Evolutionary conservation across 92 coral and sea anemone species (phyloP), one percentile per base, ranked within the genome.

Genomic region (Epizoanthus stellaris): DNA sequence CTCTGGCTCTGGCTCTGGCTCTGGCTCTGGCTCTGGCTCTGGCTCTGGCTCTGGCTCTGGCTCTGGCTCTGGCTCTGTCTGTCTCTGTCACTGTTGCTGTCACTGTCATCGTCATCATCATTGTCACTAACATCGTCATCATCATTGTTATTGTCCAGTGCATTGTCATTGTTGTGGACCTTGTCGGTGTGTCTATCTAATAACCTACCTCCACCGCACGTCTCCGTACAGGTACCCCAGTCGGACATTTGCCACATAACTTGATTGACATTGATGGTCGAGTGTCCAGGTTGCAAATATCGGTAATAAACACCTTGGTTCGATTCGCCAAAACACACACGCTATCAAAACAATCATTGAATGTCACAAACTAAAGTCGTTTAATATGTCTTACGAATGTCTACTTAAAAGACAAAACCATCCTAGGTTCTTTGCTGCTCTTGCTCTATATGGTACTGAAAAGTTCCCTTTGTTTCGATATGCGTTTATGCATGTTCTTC

Each of bases 231-330:
- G 47, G 71, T 3, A 19, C 71, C 83, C 83, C 83, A 79, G 2
- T 16, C 23, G 23, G 83, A 79, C 19, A 49, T 30, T 42, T 79
- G 71, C 83, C 83, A 79, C 71, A 63, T 63, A 53, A 79, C 83
- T 15, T 62, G 13, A 21, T 58, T 62, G 40, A 8, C 71, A 42
- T 38, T 62, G 72, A 79, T 67, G 42, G 40, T 14, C 0, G 70
- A 20, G 7, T 61, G 53, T 11, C 72, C 83, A n/a, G 83, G 83
- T 5, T 62, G 59, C 63, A 42, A 14, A 6, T 42, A 79, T 12
- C 61, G 60, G 49, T 79, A 79, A 3, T 79, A 17, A 21, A 79
- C 58, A 0, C 83, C 83, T 62, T 21, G 40, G 72, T 79, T 79
- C 7, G 61, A n/a, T 0, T 62, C 0, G 6, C 83, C 83, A 38